These are phyloP conservation scores for Diplogasteroides magnus DNA, from an alignment of 1,140 invertebrate genomes.

Conservation along the genomic window DNA sequence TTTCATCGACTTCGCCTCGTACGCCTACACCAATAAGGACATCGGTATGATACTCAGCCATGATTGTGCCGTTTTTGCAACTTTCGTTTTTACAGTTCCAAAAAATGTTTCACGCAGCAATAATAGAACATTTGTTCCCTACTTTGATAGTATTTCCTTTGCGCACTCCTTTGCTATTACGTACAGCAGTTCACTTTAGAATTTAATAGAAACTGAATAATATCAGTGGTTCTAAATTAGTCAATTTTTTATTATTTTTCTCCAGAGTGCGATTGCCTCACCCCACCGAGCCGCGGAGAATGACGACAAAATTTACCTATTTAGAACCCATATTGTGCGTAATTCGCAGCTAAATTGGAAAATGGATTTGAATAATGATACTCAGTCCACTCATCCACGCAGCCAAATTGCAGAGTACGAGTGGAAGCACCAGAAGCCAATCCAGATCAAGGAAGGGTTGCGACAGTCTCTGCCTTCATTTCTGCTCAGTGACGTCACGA, in stretches of 20 bases:
- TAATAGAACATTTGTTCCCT: too few species aligned
- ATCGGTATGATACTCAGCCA: too few species aligned
- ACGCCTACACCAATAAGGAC: constrained; percentile 88
- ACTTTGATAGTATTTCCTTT: too few species aligned
- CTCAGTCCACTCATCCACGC: not conserved
- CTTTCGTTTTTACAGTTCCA: too few species aligned
- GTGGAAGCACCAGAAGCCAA: constrained; percentile 89
- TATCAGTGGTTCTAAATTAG: too few species aligned
- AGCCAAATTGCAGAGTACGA: constrained; percentile 28
- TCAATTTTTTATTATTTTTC: too few species aligned
- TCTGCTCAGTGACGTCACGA: constrained; percentile 80
- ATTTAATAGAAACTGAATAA: too few species aligned
- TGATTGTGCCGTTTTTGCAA: too few species aligned
- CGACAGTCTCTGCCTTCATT: constrained; percentile 76
- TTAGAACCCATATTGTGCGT: constrained; percentile 20
- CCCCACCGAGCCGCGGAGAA: not conserved
- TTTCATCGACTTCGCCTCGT: constrained; percentile 84
- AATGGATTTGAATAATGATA: constrained; percentile 12
- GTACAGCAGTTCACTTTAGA: too few species aligned
- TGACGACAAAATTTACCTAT: constrained; percentile 4
- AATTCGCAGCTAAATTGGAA: constrained; percentile 65
- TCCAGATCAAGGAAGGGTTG: constrained; percentile 86
- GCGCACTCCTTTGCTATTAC: too few species aligned
- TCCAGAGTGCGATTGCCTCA: constrained; percentile 3
- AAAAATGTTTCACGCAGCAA: too few species aligned